Evolutionary conservation across 2,888 invertebrate species (phyloP).

Genomic region (Onthophagus sagittarius): DNA sequence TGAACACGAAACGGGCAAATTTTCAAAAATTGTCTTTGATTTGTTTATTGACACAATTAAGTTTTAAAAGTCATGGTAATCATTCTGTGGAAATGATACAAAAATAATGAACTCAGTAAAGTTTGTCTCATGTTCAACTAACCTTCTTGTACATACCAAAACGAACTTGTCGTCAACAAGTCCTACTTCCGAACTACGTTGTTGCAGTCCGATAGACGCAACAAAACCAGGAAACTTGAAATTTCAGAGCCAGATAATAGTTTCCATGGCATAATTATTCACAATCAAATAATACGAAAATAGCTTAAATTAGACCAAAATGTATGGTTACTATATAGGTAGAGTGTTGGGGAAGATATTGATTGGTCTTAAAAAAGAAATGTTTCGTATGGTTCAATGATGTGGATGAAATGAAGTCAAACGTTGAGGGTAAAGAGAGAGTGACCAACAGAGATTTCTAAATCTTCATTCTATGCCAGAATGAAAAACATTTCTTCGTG

Average conservation of each 20-base stretch:
- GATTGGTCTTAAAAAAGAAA: not conserved
- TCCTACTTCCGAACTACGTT: constrained; percentile 2
- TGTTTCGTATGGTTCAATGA: not conserved
- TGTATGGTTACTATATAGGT: no score
- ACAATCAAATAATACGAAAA: not conserved
- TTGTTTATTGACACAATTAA: no score
- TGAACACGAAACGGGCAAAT: no score
- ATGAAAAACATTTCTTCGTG: no score
- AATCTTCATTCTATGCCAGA: no score
- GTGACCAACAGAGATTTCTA: no score
- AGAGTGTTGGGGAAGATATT: no score
- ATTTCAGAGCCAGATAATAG: not conserved
- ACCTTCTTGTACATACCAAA: constrained; percentile 11
- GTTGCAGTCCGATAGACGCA: not conserved
- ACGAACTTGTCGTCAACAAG: constrained; percentile 9
- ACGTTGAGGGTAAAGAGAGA: not conserved
- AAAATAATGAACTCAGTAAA: not conserved
- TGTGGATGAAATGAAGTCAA: not conserved
- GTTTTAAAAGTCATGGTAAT: no score
- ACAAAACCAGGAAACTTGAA: not conserved
- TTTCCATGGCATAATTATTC: not conserved
- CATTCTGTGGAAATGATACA: not conserved
- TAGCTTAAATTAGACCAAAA: no score
- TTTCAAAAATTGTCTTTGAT: no score
- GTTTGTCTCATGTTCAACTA: constrained; percentile 6